A percentile compares a stretch with the other conserved stretches of the same genome.
Evolutionary conservation across 2,797 vertebrate species (phyloP).

Genomic region (Sarcophilus harrisii): DNA sequence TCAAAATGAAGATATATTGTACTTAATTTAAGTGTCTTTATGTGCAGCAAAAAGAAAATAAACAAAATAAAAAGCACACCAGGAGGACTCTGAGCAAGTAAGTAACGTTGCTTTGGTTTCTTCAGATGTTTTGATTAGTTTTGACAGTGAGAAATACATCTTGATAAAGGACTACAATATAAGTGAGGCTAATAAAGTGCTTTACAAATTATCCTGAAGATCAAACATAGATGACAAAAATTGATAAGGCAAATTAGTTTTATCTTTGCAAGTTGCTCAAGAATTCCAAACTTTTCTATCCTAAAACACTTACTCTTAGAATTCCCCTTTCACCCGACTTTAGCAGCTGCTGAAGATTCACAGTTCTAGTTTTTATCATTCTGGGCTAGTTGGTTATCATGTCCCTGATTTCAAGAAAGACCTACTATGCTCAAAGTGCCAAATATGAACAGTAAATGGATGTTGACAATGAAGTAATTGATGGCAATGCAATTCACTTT

Average conservation of each 20-base stretch:
- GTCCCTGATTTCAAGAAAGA: slow-evolving; percentile 17
- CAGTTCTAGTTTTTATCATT: not conserved
- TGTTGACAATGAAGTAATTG: not conserved
- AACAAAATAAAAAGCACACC: slow-evolving; percentile 14
- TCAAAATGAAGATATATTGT: slow-evolving; percentile 66
- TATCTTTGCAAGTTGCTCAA: slow-evolving; percentile 59
- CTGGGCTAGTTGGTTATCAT: not conserved
- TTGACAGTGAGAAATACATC: slow-evolving; percentile 70
- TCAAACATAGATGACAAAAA: slow-evolving; percentile 60
- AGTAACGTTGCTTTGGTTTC: slow-evolving; percentile 70
- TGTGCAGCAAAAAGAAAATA: not conserved
- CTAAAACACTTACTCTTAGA: slow-evolving; percentile 57
- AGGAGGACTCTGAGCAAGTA: slow-evolving; percentile 48
- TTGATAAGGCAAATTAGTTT: slow-evolving; percentile 77
- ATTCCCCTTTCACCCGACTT: not conserved
- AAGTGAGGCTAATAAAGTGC: slow-evolving; percentile 42
- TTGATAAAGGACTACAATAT: slow-evolving; percentile 72
- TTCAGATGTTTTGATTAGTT: slow-evolving; percentile 75
- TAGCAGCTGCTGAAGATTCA: not conserved
- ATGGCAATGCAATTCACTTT: not conserved
- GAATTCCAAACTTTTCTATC: slow-evolving; percentile 58
- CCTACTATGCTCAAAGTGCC: not conserved
- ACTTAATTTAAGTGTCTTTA: slow-evolving; percentile 64
- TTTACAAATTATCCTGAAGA: slow-evolving; percentile 70
- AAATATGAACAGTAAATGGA: slow-evolving; percentile 27